A percentile compares a stretch with the other conserved stretches of the same genome.
Evolutionary conservation across 2,113 vertebrate species (phyloP).

Genomic region (Promerops cafer): DNA sequence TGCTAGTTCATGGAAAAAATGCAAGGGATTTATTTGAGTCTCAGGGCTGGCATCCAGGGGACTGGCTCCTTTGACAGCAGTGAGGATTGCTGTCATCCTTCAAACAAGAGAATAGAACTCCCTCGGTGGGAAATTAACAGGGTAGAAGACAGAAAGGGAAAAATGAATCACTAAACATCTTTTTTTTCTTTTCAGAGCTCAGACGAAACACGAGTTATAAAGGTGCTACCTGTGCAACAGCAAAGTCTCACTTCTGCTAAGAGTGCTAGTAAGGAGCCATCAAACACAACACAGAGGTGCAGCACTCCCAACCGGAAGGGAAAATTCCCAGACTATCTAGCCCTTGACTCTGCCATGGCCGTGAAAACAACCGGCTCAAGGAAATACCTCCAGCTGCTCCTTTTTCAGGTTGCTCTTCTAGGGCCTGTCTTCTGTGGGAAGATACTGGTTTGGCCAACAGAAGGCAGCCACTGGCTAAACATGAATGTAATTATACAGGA

Average conservation of each 20-base stretch:
- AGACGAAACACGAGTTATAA: not conserved
- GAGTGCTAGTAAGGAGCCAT: not conserved
- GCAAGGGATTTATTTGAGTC: not conserved
- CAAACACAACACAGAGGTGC: not conserved
- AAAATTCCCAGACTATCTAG: not conserved
- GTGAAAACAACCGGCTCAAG: not conserved
- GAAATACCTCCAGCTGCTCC: constrained; percentile 44
- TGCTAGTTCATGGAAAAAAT: not conserved
- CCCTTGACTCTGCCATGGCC: not conserved
- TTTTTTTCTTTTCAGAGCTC: constrained; percentile 24
- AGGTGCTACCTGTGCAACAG: not conserved
- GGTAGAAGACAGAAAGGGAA: not conserved
- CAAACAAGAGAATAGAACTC: not conserved
- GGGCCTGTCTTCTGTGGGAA: constrained; percentile 63
- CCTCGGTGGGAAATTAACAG: not conserved
- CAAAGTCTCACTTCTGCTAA: not conserved
- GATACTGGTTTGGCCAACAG: constrained; percentile 75
- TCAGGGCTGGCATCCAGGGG: not conserved
- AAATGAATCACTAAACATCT: not conserved
- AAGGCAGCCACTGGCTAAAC: constrained; percentile 82
- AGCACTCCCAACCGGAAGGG: not conserved
- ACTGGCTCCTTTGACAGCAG: not conserved
- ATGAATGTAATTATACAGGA: constrained; percentile 70
- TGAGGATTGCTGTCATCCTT: not conserved
- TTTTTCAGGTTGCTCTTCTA: constrained; percentile 55